These are phyloP conservation scores for Serilophus lunatus DNA, from an alignment of 2,113 vertebrate species.

Conservation along the genomic window DNA sequence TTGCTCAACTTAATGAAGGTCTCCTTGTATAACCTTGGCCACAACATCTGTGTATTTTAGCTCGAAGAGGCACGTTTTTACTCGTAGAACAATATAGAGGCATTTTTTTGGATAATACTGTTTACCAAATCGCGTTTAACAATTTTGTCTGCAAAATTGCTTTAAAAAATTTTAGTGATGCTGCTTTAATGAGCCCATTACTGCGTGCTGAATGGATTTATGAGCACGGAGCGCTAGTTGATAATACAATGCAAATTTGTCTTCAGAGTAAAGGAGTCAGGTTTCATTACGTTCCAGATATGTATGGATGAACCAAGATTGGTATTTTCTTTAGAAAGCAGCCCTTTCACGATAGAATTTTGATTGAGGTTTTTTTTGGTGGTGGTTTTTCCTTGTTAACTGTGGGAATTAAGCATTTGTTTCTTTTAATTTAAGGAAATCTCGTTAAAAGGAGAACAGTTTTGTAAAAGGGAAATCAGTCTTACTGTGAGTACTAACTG, in stretches of 20 bases:
- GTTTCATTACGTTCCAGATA: constrained; percentile 64
- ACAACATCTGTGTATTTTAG: neutral
- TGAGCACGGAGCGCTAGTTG: neutral
- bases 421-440: constrained; percentile 20
- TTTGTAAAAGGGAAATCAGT: neutral
- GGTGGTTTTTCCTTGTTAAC: neutral
- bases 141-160: neutral
- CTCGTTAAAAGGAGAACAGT: neutral
- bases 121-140: neutral
- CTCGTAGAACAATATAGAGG: neutral
- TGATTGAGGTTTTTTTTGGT: neutral
- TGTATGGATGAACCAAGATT: constrained; percentile 40
- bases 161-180: neutral
- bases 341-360: constrained; percentile 55
- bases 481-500: neutral
- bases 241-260: constrained; percentile 54
- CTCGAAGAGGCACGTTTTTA: neutral
- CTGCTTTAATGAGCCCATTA: neutral
- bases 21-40: constrained; percentile 67
- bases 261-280: constrained; percentile 48
- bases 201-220: neutral
- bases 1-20: constrained; percentile 35
- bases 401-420: constrained; percentile 21
- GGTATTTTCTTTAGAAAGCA: constrained; percentile 55
- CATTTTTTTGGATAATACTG: neutral